Base-by-base conservation (phyloP, 2,888 invertebrate species). In the Sthenelais limicola region DNA sequence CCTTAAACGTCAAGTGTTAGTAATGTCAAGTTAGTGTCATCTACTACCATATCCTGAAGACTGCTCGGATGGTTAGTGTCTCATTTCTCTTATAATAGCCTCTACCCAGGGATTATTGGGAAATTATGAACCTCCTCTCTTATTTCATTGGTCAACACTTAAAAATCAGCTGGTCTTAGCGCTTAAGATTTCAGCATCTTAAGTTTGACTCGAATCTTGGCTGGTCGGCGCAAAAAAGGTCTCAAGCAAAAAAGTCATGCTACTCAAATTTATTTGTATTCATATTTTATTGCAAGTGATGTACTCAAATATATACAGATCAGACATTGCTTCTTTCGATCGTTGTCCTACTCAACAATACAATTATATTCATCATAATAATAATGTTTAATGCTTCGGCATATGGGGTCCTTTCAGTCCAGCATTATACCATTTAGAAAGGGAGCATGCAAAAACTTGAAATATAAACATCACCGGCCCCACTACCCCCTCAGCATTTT, bases 1-100 rank as follows among this genome's bases (percentile, higher is more conserved):
- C 68, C 68, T 68, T 73, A 68, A 73, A 68, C 73, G 73, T 73
- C 73, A 68, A 73, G 30, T 68, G 68, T 73, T 73, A 73, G 73
- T 73, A 68, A 73, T 67, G 73, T 73, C 73, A 54, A 71, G 73
- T 73, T 73, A 73, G 73, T 73, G 43, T 67, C 28, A 35, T 67
- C 68, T 68, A 47, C 43, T 68, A 68, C 68, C 68, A 68, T 68
- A 48, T 68, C 49, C 71, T 52, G 38, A 18, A 69, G 52, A 38
- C 54, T 69, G 54, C 54, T 69, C 62, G 43, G 18, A 38, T 38
- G 35, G 62, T 62, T 62, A 62, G 38, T 62, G 21, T 43, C 43
- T 62, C 62, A 62, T 35, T 38, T 62, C 62, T 62, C 62, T 62
- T 62, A 62, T 43, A 62, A 43, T 62, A 38, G 62, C 62, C 62